Percentiles rank a stretch among this genome's conserved stretches.
Evolutionary conservation across 2,797 vertebrate species (phyloP).

Genomic region (Periophthalmus magnuspinnatus): DNA sequence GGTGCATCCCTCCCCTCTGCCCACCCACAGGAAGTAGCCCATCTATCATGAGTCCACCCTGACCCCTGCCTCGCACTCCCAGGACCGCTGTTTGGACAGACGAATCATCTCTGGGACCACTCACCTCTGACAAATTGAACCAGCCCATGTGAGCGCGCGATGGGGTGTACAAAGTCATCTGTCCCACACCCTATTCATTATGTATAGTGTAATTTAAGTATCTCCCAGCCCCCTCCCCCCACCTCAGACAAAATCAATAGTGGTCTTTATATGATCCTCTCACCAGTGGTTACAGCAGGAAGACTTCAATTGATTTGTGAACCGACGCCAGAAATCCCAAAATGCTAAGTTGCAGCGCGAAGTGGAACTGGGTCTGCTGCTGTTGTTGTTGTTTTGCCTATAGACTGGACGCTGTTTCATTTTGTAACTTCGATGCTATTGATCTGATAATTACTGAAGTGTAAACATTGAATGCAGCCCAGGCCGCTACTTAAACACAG

Average conservation of each 20-base stretch:
- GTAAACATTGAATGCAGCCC: constrained; percentile 12
- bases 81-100: constrained; percentile 68
- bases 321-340: constrained; percentile 51
- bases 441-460: constrained; percentile 15
- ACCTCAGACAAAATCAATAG: constrained; percentile 69
- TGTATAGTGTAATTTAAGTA: constrained; percentile 59
- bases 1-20: constrained; percentile 27
- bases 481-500: neutral
- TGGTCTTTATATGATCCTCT: constrained; percentile 68
- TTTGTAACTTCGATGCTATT: constrained; percentile 24
- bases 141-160: constrained; percentile 6
- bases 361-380: neutral
- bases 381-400: no score
- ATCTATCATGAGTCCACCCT: constrained; percentile 58
- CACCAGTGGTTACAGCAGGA: constrained; percentile 61
- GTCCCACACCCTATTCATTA: constrained; percentile 62
- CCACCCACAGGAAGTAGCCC: constrained; percentile 33
- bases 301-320: constrained; percentile 68
- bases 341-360: constrained; percentile 23
- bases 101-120: constrained; percentile 60
- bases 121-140: constrained; percentile 58
- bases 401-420: constrained; percentile 11
- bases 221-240: constrained; percentile 42
- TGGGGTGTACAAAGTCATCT: constrained; percentile 47
- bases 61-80: constrained; percentile 63